Base-by-base conservation (phyloP, 1,140 invertebrate genomes). In the Vanessa tameamea region DNA sequence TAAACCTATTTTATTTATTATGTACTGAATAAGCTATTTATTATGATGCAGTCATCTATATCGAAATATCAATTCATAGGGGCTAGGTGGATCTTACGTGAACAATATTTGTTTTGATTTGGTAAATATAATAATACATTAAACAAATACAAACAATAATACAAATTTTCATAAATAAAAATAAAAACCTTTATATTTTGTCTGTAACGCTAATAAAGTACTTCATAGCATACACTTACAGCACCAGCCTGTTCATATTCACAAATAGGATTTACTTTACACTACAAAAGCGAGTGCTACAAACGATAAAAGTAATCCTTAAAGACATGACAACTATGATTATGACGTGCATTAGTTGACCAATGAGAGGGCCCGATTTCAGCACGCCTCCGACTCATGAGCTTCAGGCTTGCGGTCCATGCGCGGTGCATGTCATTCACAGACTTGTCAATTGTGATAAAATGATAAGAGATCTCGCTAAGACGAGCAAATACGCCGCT, bases 361-460 rank as follows among this genome's bases (percentile, higher is more conserved):
- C 85, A 88, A 88, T 87, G 73, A 66, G 23, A 64, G 31, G 11
- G 14, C 16, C 16, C 53, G 51, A 65, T 64, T 23, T 15, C 31
- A 74, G 77, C 88, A 90, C 87, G 88, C 87, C 88, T 83, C 79
- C 83, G 70, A 47, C 67, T 83, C 88, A 88, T 90, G 88, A 68
- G 73, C 80, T 77, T 85, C 88, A 88, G 87, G 87, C 82, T 64
- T 53, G 20, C 59, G 64, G 16, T 20, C 68, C 78, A 82, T 80
- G 79, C 61, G 77, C 80, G 72, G 70, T 51, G 66, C 82, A 84
- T 73, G 82, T 48, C 51, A 43, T 71, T 59, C 79, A 79, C 79
- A 80, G 73, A 66, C 59, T 55, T 79, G 80, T 84, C 78, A 82
- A 75, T 75, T 53, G 75, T 73, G 70, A 79, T 59, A 70, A 23